Base-by-base conservation (phyloP, 2,797 vertebrate genomes). In the Allobates femoralis region DNA sequence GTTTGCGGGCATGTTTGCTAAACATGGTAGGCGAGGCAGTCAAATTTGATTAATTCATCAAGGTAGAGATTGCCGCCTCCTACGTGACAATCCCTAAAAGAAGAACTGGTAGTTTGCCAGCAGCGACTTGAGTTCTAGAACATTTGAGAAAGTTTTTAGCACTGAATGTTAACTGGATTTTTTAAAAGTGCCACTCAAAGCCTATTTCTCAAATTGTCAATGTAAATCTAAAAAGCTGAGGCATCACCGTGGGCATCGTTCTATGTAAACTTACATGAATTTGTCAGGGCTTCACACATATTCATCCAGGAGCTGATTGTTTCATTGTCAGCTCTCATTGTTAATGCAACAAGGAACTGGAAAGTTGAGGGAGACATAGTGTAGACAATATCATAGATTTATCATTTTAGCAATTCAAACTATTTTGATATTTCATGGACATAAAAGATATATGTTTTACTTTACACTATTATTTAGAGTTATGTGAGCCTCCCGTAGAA, bases 81-180 rank as follows among this genome's bases (percentile, higher is more conserved):
- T 95, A 96, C 92, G 92, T 92, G 94, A 96, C 93, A 92, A 91
- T 93, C 92, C 91, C 96, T 97, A 97, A 94, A n/a, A 96, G 96
- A 92, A 96, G 96, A 94, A 94, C 95, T 96, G 96, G 93, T 92
- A 92, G 90, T 80, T 87, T 94, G 94, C 94, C 95, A 95, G 92
- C 91, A 88, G 91, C 94, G 94, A 95, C 94, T 94, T 93, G 92
- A 94, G 93, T 93, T 93, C 93, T 92, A 91, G 91, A 91, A 92
- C 91, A 92, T 90, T 88, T 58, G 41, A 26, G 58, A 76, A 88
- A 84, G 82, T 87, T 84, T 46, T 51, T 73, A 62, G 76, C n/a
- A 2, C 37, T 46, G 67, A 75, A 80, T 80, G 82, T 81, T 80
- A 80, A 58, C 81, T 84, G 79, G 62, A 74, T 82, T 64, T 37